phyloP scores from a whole-genome alignment of 2,888 invertebrate species.

The Aspidiotus rigidus region DNA sequence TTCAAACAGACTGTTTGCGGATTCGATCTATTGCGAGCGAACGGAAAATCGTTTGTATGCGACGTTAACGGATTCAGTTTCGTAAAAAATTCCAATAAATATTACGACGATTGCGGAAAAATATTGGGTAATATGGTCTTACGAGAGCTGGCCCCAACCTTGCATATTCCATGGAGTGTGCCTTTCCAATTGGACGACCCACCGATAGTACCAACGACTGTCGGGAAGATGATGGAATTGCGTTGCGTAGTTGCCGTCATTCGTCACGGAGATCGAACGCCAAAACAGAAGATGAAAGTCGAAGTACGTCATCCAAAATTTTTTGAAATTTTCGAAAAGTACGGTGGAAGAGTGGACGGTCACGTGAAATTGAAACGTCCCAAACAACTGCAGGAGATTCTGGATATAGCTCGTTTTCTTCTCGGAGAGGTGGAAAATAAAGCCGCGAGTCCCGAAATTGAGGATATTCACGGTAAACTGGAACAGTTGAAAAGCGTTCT shows the following conservation, averaged over 20 bases:
- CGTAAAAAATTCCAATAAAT: constrained; percentile 98
- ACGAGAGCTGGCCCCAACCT: constrained; percentile 82
- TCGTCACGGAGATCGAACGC: constrained; percentile 95
- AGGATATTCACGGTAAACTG: constrained; percentile 92
- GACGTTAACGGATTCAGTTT: constrained; percentile 99
- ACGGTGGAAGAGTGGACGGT: constrained; percentile 88
- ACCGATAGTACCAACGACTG: constrained; percentile 96
- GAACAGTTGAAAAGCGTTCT: constrained; percentile 95
- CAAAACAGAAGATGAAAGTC: constrained; percentile 99
- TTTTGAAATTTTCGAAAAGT: constrained; percentile 96
- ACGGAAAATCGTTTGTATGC: constrained; percentile 97
- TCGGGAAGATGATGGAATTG: constrained; percentile 91
- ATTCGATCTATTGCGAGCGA: constrained; percentile 94
- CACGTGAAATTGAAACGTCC: constrained; percentile 96
- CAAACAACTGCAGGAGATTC: constrained; percentile 91
- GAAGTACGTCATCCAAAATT: constrained; percentile 96
- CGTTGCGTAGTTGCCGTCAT: constrained; percentile 96
- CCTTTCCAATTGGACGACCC: constrained; percentile 97
- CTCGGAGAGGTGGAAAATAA: constrained; percentile 81
- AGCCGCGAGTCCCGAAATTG: constrained; percentile 81
- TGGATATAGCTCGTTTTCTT: constrained; percentile 89
- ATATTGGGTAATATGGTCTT: constrained; percentile 97
- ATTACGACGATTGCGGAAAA: constrained; percentile 99
- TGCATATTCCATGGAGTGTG: constrained; percentile 95
- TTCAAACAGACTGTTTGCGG: constrained; percentile 99